Base-by-base conservation (phyloP, 1,140 invertebrate genomes). In the Tribolium madens region DNA sequence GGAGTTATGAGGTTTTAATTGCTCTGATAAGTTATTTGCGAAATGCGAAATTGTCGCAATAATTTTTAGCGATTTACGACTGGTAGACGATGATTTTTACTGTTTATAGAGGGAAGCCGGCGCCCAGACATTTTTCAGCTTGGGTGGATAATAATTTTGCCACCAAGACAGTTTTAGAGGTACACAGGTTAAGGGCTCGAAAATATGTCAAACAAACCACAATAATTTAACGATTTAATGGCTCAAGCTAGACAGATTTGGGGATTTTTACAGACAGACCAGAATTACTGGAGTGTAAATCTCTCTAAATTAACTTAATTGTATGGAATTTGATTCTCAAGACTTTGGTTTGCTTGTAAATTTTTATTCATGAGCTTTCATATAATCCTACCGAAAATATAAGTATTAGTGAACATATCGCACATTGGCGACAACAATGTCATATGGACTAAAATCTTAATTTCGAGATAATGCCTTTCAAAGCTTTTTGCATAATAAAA, bases 131-230 rank as follows among this genome's bases (percentile, higher is more conserved):
- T 64, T 31, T 64, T 64, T 64, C 26, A 64, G 12, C 21, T 33
- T 14, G 21, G 57, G 57, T 31, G 21, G 57, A 64, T 33, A 31
- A 64, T 64, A 64, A 64, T 64, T 64, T 64, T 64, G 57, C 57
- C 57, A 33, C 10, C 9, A 4, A 31, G 57, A 64, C 57, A 64
- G 57, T 33, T 64, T 33, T 33, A 33, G 72, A 79, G 78, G 76
- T 76, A 50, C 76, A 69, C 73, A 75, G 14, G 69, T 77, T 50
- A 79, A 77, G 76, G 78, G 76, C 60, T 77, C 72, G 46, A 78
- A 57, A 73, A 69, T 73, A 60, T 79, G 78, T 79, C 78, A 79
- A 79, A 79, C 78, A 79, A 75, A 71, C 78, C 78, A 78, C 78
- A 79, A 79, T 79, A 79, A 79, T 71, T 79, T 70, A 78, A 60